phyloP scores from a whole-genome alignment of 2,888 invertebrate species.

The Adelognathus sp. region DNA sequence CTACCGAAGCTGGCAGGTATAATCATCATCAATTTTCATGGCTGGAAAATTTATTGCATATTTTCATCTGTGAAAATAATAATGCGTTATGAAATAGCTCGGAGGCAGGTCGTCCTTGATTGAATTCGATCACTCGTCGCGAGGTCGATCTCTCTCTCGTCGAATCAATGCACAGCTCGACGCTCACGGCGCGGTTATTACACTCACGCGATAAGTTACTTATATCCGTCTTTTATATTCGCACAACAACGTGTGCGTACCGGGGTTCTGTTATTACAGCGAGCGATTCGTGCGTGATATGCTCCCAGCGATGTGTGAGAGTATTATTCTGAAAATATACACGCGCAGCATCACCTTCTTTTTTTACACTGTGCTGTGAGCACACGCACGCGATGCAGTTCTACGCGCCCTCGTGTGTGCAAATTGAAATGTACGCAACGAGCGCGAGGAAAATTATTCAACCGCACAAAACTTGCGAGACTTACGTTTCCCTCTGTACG shows the following conservation, averaged over 20 bases:
- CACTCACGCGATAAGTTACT: slow-evolving; percentile 33
- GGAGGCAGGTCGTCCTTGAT: slow-evolving; percentile 2
- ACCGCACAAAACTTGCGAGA: no score
- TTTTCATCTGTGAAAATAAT: no score
- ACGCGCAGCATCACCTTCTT: slow-evolving; percentile 7
- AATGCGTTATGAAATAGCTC: background rate
- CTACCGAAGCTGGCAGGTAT: background rate
- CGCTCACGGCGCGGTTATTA: background rate
- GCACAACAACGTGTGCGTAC: background rate
- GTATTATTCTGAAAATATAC: background rate
- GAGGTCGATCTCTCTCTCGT: background rate
- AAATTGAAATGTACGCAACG: slow-evolving; percentile 49
- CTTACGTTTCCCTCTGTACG: no score
- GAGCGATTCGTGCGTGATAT: background rate
- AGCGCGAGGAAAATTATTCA: no score
- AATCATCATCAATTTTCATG: no score
- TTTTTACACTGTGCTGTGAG: background rate
- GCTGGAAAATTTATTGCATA: no score
- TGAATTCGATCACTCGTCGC: slow-evolving; percentile 22
- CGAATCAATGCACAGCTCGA: background rate
- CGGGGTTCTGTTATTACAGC: background rate
- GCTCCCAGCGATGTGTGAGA: background rate
- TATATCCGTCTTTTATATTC: slow-evolving; percentile 21
- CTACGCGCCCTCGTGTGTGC: slow-evolving; percentile 28
- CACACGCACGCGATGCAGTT: slow-evolving; percentile 34